phyloP scores from a whole-genome alignment of 2,797 vertebrate species.

The Octomys mimax region DNA sequence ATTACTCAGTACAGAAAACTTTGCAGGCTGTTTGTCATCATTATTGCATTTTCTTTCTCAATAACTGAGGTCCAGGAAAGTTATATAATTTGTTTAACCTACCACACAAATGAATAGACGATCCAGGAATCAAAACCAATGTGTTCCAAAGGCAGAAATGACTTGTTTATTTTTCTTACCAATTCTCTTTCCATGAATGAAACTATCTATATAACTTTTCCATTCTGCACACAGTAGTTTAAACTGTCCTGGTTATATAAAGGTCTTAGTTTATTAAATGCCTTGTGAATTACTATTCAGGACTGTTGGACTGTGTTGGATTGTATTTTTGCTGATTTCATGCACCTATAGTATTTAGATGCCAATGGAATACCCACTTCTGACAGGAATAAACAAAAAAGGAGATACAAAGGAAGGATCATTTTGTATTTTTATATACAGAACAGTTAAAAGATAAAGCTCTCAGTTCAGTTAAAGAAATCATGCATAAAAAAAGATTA shows the following conservation, averaged over 20 bases:
- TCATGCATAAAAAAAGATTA: too few species aligned
- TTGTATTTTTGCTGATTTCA: too few species aligned
- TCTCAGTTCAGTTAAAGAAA: neutral
- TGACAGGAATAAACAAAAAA: too few species aligned
- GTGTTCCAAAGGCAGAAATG: slow-evolving; percentile 50
- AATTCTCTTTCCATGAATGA: slow-evolving; percentile 2
- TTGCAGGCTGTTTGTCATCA: neutral
- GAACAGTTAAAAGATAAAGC: neutral
- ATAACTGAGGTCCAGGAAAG: neutral
- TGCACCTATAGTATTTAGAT: too few species aligned
- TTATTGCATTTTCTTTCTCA: slow-evolving; percentile 16
- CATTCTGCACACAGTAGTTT: neutral
- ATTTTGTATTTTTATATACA: neutral
- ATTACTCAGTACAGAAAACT: slow-evolving; percentile 19
- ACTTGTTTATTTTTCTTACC: slow-evolving; percentile 20
- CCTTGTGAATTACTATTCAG: neutral
- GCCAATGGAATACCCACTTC: too few species aligned
- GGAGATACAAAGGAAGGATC: too few species aligned
- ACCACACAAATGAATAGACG: neutral
- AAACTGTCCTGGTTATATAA: neutral
- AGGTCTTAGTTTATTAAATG: slow-evolving; percentile 35
- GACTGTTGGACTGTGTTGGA: neutral
- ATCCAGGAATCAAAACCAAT: slow-evolving; percentile 20
- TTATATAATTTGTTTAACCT: slow-evolving; percentile 57
- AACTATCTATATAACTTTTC: slow-evolving; percentile 31